Base-by-base conservation (phyloP, 2,113 vertebrate genomes). In the Lagopus muta region DNA sequence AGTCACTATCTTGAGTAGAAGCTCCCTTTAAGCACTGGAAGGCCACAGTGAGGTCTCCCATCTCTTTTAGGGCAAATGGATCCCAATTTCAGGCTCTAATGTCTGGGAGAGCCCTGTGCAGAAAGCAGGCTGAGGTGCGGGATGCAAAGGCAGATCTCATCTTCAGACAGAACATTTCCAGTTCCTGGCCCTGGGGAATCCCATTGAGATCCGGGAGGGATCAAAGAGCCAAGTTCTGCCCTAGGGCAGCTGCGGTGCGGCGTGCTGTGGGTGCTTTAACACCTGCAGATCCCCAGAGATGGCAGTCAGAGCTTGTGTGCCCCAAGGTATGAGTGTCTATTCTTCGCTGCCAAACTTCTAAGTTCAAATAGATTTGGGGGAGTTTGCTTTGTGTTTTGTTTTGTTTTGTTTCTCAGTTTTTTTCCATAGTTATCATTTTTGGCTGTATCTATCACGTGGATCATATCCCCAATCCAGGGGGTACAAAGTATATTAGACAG, bases 281-380 rank as follows among this genome's bases (percentile, higher is more conserved):
- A 90, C 94, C 92, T 91, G 93, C 14, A 0, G 47, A 22, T 91
- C 89, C 87, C 75, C 87, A 47, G 69, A 38, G 71, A 45, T 91
- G 89, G 87, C 94, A 93, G 50, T 91, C 92, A 95, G 82, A 86
- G 76, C 42, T 88, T 95, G 43, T 70, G 10, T 48, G 79, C 91
- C 93, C 8, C 2, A 3, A 92, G 87, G 79, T 47, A 9, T 73
- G 45, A 52, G 4, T 21, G 22, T 89, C 90, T 90, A 16, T 19
- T 78, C 90, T 64, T 67, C 88, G 18, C 50, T 82, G 57, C 60
- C 60, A 92, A 69, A 89, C 47, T 48, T 78, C 4, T 30, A 89
- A 77, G 30, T 91, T 83, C 72, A 86, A 67, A 65, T 61, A 81
- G 38, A 64, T 81, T 43, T 32, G 15, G 45, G 43, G 14, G 3